Conservation (phyloP, 1,140 invertebrate genomes). For the Spodoptera frugiperda region DNA sequence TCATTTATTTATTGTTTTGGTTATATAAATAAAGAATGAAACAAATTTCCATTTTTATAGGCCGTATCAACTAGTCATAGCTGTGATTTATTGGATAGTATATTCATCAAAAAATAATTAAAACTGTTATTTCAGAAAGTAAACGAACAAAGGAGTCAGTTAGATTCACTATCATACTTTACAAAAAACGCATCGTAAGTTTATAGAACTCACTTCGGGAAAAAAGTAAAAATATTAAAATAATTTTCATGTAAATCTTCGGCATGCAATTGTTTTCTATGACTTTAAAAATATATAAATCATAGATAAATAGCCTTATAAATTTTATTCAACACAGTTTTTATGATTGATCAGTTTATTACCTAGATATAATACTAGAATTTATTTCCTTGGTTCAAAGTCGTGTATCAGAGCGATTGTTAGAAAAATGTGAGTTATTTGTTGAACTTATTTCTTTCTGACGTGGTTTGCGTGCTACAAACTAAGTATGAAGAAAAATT, state of each 20-base stretch:
- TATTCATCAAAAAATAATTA: too few species aligned
- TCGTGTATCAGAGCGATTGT: not conserved
- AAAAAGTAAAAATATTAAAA: too few species aligned
- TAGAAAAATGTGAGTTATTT: slow-evolving; percentile 17
- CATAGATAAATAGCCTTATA: slow-evolving; percentile 21
- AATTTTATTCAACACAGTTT: not conserved
- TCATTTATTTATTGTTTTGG: not conserved
- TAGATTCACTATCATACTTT: too few species aligned
- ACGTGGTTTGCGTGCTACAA: slow-evolving; percentile 60
- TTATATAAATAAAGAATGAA: too few species aligned
- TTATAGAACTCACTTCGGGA: too few species aligned
- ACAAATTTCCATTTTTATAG: too few species aligned
- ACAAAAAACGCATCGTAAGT: too few species aligned
- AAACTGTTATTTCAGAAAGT: too few species aligned
- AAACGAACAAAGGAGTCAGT: too few species aligned
- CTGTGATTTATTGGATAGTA: too few species aligned
- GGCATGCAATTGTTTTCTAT: not conserved
- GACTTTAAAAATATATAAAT: slow-evolving; percentile 25
- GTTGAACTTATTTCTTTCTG: slow-evolving; percentile 41
- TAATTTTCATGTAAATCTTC: too few species aligned
- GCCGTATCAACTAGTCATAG: too few species aligned
- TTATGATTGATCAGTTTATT: slow-evolving; percentile 6
- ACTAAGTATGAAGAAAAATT: slow-evolving; percentile 63
- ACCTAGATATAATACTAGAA: not conserved
- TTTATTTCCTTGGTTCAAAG: slow-evolving; percentile 27